Conservation (phyloP, 2,113 vertebrate species). For the Centropus unirufus region DNA sequence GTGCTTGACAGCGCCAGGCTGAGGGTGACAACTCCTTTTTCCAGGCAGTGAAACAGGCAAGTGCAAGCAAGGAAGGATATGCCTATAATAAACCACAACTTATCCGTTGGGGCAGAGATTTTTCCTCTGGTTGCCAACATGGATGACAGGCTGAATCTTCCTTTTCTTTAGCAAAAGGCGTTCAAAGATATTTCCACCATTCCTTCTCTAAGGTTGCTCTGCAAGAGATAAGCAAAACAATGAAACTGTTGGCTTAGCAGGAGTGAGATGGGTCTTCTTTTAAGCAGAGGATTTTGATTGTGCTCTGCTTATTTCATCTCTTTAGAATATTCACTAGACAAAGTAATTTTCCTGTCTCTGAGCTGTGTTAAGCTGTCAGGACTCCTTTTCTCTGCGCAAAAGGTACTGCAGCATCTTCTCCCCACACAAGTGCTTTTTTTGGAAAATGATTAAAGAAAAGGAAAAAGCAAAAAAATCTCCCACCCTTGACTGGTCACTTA, state of each 20-base stretch:
- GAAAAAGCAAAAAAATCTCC: neutral
- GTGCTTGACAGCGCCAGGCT: neutral
- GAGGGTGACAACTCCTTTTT: neutral
- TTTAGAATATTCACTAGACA: conserved; percentile 60
- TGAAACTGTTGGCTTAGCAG: neutral
- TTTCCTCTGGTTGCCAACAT: neutral
- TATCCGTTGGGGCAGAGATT: neutral
- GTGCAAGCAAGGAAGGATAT: conserved; percentile 11
- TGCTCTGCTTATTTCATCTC: conserved; percentile 36
- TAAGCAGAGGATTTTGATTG: neutral
- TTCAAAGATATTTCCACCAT: neutral
- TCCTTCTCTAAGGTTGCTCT: neutral
- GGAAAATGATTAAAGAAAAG: neutral
- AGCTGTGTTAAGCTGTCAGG: conserved; percentile 28
- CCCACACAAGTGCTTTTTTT: neutral
- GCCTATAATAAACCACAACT: neutral
- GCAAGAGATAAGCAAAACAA: neutral
- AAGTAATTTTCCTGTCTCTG: conserved; percentile 54
- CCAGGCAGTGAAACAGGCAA: neutral
- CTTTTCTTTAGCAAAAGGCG: neutral
- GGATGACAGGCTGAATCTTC: neutral
- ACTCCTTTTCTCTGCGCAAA: conserved; percentile 26
- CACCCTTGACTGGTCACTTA: neutral
- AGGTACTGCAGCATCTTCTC: neutral
- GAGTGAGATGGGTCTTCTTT: neutral